These are phyloP conservation scores for Camponotus pennsylvanicus DNA, from an alignment of 1,140 invertebrate species.

Conservation along the genomic window DNA sequence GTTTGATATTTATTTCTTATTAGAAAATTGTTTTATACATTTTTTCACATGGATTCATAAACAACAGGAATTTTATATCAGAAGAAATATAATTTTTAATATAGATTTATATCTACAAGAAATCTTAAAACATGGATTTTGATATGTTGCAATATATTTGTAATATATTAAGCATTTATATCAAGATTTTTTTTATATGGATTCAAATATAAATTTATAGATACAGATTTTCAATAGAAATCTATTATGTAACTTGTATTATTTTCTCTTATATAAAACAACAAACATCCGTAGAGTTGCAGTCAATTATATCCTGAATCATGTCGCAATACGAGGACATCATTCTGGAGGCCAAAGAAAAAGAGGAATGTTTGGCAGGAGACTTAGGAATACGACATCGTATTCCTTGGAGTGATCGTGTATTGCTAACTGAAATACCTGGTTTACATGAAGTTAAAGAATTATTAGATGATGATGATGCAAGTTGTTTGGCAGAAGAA, in stretches of 20 bases:
- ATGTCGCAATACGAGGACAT: constrained; percentile 78
- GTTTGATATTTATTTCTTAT: not conserved
- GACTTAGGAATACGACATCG: constrained; percentile 81
- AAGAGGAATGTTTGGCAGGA: constrained; percentile 48
- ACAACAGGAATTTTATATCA: not conserved
- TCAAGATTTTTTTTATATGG: not conserved
- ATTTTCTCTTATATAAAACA: not conserved
- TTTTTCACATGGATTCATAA: not conserved
- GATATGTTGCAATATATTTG: not conserved
- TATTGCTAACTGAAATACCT: constrained; percentile 82
- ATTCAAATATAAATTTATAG: too few relatives aligned
- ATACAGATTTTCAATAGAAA: not conserved
- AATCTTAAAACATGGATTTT: not conserved
- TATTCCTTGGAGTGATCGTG: constrained; percentile 83
- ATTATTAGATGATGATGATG: constrained; percentile 87
- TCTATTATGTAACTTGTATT: not conserved
- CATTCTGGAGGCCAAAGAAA: constrained; percentile 76
- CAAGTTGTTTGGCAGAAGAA: constrained; percentile 89
- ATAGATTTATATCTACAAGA: not conserved
- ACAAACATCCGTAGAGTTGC: constrained; percentile 11
- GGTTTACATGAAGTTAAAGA: constrained; percentile 85
- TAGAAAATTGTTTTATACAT: not conserved
- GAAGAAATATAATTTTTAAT: not conserved
- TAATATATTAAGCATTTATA: not conserved
- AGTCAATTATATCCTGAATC: constrained; percentile 21